Conservation (phyloP, 2,888 invertebrate species). For the Athalia cordata region DNA sequence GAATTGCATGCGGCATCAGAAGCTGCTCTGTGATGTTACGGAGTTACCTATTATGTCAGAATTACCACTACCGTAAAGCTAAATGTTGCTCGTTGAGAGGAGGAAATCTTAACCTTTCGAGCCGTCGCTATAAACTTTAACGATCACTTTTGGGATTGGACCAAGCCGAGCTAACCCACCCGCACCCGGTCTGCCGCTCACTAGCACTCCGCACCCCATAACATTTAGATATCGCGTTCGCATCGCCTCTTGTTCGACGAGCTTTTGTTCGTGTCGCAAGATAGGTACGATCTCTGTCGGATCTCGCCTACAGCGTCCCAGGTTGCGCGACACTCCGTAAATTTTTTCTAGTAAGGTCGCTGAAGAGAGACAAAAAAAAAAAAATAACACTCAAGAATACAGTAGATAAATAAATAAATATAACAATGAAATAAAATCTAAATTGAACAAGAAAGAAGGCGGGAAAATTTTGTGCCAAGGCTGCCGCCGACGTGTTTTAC, state of each 20-base stretch:
- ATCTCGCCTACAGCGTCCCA: slow-evolving; percentile 12
- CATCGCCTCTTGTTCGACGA: slow-evolving; percentile 32
- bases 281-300: slow-evolving; percentile 8
- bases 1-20: not conserved
- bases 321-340: not conserved
- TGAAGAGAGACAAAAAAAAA: not conserved
- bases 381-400: not conserved
- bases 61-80: slow-evolving; percentile 43
- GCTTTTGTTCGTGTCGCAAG: slow-evolving; percentile 30
- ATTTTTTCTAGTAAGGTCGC: too few species aligned
- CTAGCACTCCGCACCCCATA: slow-evolving; percentile 38
- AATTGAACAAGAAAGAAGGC: too few species aligned
- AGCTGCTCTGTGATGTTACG: not conserved
- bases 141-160: slow-evolving; percentile 64
- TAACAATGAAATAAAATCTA: too few species aligned
- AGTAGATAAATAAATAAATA: not conserved
- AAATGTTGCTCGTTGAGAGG: slow-evolving; percentile 40
- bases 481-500: too few species aligned
- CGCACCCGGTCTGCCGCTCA: not conserved
- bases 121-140: slow-evolving; percentile 60
- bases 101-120: slow-evolving; percentile 64
- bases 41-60: slow-evolving; percentile 38
- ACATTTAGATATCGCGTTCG: slow-evolving; percentile 41
- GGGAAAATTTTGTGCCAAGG: too few species aligned
- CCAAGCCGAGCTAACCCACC: slow-evolving; percentile 45